Conservation (phyloP, 2,797 vertebrate species). For the Leucoraja ocellata region DNA sequence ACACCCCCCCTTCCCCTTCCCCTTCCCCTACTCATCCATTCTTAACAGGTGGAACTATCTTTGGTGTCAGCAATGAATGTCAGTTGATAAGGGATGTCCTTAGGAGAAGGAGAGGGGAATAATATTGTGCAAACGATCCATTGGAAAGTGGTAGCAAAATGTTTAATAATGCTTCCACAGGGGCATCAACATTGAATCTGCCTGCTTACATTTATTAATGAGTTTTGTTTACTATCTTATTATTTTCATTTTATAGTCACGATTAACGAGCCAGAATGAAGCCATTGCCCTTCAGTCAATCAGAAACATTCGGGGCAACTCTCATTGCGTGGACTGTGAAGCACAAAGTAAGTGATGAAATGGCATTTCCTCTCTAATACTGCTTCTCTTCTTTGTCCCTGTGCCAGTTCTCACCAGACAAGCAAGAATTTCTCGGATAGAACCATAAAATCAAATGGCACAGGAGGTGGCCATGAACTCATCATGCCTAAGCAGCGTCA, state of each 20-base stretch:
- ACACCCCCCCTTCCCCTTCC: no score
- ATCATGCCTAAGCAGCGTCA: not conserved
- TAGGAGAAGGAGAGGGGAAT: not conserved
- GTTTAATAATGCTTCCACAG: not conserved
- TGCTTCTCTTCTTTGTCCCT: not conserved
- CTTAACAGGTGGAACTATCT: not conserved
- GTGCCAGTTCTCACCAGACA: not conserved
- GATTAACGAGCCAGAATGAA: conserved; percentile 86
- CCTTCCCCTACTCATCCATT: not conserved
- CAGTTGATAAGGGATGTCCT: not conserved
- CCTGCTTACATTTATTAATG: not conserved
- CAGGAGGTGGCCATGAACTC: not conserved
- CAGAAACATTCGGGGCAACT: conserved; percentile 77
- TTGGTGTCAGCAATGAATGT: not conserved
- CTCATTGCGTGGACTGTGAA: conserved; percentile 87
- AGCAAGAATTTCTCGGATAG: not conserved
- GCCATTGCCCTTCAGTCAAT: conserved; percentile 89
- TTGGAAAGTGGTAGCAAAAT: not conserved
- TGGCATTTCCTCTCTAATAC: not conserved
- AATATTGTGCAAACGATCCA: not conserved
- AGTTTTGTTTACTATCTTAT: conserved; percentile 14
- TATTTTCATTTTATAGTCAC: conserved; percentile 65
- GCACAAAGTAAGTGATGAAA: conserved; percentile 72
- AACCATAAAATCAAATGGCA: not conserved
- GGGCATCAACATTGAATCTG: not conserved